Base-by-base conservation (phyloP, 2,113 vertebrate genomes). In the Asarcornis scutulata region DNA sequence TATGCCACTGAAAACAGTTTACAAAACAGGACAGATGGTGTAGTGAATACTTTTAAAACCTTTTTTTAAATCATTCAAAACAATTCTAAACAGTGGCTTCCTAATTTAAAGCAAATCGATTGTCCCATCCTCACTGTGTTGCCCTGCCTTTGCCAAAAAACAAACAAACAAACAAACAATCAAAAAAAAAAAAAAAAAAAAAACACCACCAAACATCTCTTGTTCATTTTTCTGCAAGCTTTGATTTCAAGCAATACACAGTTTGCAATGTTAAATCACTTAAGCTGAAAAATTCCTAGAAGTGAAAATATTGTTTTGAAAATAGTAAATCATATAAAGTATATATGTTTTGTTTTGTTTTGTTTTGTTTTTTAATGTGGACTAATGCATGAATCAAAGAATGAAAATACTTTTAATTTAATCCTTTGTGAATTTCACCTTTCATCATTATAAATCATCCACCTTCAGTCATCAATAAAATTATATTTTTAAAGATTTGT, bases 311-410 rank as follows among this genome's bases (percentile, higher is more conserved):
- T 0, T 52, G 52, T 74, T 38, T n/a, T 77, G 4, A 53, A 80
- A 89, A 6, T 0, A 1, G 2, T 60, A 68, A 31, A 75, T 72
- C 36, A 31, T 3, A 14, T 27, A n/a, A 1, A 71, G 13, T 4
- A 25, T 7, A 26, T 36, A 36, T 36, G 36, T 36, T 36, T 36
- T 36, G 6, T 36, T 36, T 36, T 36, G 6, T 36, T 36, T 36
- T 36, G 7, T 36, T 36, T 36, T 36, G 7, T 36, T 36, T 36
- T 36, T 50, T 50, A 27, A 12, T 60, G 25, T 25, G 2, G 8
- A 16, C 34, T 69, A 74, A 58, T 62, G 3, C 1, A 2, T n/a
- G 9, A 17, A 77, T 79, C 12, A 67, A 18, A 6, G 42, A 50
- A 67, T 5, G 7, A 36, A 18, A 53, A 76, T 25, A 15, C 2